phyloP scores from a whole-genome alignment of 2,113 vertebrate species.

The Trinectes maculatus region DNA sequence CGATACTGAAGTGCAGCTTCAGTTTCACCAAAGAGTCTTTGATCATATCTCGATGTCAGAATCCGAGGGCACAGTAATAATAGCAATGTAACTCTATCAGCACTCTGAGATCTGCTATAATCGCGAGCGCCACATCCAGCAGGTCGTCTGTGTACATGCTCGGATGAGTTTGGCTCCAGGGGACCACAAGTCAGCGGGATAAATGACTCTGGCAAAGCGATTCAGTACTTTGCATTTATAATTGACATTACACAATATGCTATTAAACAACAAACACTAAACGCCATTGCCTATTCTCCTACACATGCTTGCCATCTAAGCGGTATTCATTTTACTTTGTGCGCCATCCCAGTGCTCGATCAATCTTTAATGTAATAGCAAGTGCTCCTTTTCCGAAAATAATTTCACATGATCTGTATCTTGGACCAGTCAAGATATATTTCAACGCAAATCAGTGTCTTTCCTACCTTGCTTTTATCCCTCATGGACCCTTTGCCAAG shows the following conservation, averaged over 20 bases:
- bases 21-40: conserved; percentile 50
- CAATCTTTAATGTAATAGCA: conserved; percentile 20
- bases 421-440: conserved; percentile 18
- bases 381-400: conserved; percentile 27
- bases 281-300: conserved; percentile 42
- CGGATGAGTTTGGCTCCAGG: conserved; percentile 61
- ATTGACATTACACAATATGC: conserved; percentile 65
- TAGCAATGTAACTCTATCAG: conserved; percentile 56
- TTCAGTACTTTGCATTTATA: conserved; percentile 69
- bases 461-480: conserved; percentile 95
- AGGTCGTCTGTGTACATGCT: conserved; percentile 59
- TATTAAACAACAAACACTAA: conserved; percentile 52
- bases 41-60: conserved; percentile 57
- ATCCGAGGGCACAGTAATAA: conserved; percentile 56
- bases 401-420: conserved; percentile 35
- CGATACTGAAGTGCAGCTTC: conserved; percentile 39
- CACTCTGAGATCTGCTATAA: conserved; percentile 48
- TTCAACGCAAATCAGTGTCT: conserved; percentile 42
- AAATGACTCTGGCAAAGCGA: conserved; percentile 65
- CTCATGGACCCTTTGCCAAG: conserved; percentile 99
- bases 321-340: conserved; percentile 48
- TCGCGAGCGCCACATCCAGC: conserved; percentile 46
- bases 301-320: conserved; percentile 54
- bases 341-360: conserved; percentile 57
- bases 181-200: conserved; percentile 71